A percentile compares a stretch with the other conserved stretches of the same genome.
These are phyloP conservation scores for Neodiprion virginianus DNA, from an alignment of 1,140 invertebrate species.

Conservation along the genomic window DNA sequence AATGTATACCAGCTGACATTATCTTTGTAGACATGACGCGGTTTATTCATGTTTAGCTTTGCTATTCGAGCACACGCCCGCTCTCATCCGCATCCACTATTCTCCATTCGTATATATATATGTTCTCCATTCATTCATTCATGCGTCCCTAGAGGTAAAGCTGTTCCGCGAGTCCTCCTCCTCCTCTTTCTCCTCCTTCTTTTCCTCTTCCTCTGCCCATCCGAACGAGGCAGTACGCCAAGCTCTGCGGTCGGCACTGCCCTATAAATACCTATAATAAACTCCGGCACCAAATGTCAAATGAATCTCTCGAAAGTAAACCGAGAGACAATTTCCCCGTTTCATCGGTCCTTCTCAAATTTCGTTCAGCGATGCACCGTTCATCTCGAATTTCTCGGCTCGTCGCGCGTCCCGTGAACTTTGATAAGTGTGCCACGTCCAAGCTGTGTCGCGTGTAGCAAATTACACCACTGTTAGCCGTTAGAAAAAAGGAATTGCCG, in stretches of 20 bases:
- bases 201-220: background rate
- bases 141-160: slow-evolving; percentile 11
- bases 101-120: background rate
- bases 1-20: slow-evolving; percentile 4
- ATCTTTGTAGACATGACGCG: slow-evolving; percentile 14
- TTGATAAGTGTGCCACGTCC: too few relatives aligned
- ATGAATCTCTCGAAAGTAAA: background rate
- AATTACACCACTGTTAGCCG: too few relatives aligned
- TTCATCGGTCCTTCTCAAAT: too few relatives aligned
- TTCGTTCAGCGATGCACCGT: too few relatives aligned
- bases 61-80: background rate
- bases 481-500: too few relatives aligned
- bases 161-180: background rate
- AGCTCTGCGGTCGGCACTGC: background rate
- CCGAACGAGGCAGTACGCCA: background rate
- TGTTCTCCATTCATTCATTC: slow-evolving; percentile 11
- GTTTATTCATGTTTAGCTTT: slow-evolving; percentile 8
- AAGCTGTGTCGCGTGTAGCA: too few relatives aligned
- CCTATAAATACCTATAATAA: background rate
- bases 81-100: background rate
- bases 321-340: too few relatives aligned
- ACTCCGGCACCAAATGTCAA: background rate
- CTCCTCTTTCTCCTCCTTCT: background rate
- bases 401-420: too few relatives aligned
- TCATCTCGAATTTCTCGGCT: too few relatives aligned